Evolutionary conservation across 2,888 invertebrate genomes (phyloP), one percentile per base, ranked within the genome.

Genomic region (Noctua janthina): DNA sequence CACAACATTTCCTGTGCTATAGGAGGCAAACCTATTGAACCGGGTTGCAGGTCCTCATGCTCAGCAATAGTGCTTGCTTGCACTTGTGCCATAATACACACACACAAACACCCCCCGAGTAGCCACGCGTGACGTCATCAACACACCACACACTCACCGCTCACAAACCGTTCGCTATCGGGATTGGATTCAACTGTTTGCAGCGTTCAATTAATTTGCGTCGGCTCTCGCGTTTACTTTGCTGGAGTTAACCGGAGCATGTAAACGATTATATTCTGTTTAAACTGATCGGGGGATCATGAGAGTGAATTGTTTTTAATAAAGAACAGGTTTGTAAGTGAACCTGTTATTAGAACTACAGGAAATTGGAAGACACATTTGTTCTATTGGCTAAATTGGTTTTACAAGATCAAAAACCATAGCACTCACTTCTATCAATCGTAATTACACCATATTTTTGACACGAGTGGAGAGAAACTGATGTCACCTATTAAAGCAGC

Each of bases 131-230:
- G 29, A 29, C 29, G 85, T 78, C 82, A 66, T n/a, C 70, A 10
- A 66, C 35, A 17, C 59, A 15, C 43, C 39, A 64, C 59, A n/a
- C 20, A 59, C 68, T 8, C 66, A 54, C 39, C 29, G 29, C n/a
- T 56, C 62, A n/a, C 70, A 43, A 46, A 62, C 39, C 49, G 46
- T 11, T 43, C 56, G 46, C 64, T 59, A 72, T 62, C 74, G 75
- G 49, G 78, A 82, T 76, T 71, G 78, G 46, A 64, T 68, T n/a
- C 46, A 62, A 73, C 81, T 78, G 82, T 79, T 82, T 71, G 79
- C 67, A 46, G 1, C 39, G 51, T 68, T 71, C 71, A 82, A 76
- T 85, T 78, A 73, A 82, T 85, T 85, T 35, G 23, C 43, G 46
- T 59, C 54, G 46, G 69, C 77, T 66, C 49, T 46, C 54, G 20